Conservation (phyloP, 2,888 invertebrate genomes). For the Hypolimnas misippus region DNA sequence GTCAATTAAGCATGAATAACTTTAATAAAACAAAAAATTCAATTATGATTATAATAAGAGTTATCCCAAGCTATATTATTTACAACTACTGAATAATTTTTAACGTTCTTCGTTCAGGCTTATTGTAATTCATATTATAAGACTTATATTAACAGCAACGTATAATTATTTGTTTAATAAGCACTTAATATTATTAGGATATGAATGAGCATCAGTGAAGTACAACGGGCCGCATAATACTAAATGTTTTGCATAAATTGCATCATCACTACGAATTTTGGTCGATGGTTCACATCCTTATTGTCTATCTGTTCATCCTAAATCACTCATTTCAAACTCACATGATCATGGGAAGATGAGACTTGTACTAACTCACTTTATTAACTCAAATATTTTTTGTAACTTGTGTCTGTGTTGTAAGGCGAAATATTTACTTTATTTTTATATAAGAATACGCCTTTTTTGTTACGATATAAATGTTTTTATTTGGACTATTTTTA, state of each 20-base stretch:
- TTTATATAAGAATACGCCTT: neutral
- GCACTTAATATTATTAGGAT: constrained; percentile 2
- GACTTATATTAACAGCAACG: neutral
- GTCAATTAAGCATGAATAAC: too few relatives aligned
- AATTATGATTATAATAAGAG: too few relatives aligned
- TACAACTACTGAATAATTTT: too few relatives aligned
- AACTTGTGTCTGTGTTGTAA: neutral
- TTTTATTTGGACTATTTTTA: constrained; percentile 1
- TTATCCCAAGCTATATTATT: too few relatives aligned
- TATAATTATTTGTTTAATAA: constrained; percentile 1
- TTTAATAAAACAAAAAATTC: too few relatives aligned
- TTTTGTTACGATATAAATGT: neutral
- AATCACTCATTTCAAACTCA: constrained; percentile 78
- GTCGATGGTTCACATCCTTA: constrained; percentile 66
- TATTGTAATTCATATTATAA: neutral
- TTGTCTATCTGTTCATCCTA: constrained; percentile 82
- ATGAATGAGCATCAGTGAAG: constrained; percentile 57
- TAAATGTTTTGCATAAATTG: constrained; percentile 44
- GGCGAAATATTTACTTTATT: constrained; percentile 8
- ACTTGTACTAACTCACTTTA: constrained; percentile 79
- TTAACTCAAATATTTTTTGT: constrained; percentile 45
- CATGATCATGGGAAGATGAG: constrained; percentile 63
- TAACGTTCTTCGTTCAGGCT: too few relatives aligned
- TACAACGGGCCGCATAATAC: constrained; percentile 52
- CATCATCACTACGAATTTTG: constrained; percentile 67